A percentile compares a stretch with the other conserved stretches of the same genome.
phyloP scores from a whole-genome alignment of 1,140 invertebrate species.

The Chionoecetes opilio region DNA sequence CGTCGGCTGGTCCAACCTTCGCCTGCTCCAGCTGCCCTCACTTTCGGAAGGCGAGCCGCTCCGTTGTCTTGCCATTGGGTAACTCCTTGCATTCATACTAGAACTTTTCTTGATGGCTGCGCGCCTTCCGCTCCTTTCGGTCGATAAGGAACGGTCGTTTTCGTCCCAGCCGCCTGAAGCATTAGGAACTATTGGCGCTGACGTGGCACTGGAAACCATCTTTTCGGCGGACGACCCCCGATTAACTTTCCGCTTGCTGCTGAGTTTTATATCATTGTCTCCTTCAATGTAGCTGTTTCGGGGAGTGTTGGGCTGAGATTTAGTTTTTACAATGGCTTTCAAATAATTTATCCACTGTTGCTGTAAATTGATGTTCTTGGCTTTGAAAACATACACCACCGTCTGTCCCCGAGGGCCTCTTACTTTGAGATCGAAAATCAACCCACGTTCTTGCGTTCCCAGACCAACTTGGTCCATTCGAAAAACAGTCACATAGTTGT shows the following conservation, averaged over 20 bases:
- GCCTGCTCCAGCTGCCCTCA: conserved; percentile 38
- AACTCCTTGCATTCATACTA: conserved; percentile 8
- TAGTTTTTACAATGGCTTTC: conserved; percentile 53
- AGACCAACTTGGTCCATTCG: conserved; percentile 76
- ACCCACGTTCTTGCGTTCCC: conserved; percentile 68
- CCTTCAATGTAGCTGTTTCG: conserved; percentile 70
- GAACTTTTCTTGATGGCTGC: conserved; percentile 55
- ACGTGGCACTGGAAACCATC: not conserved
- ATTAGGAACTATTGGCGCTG: not conserved
- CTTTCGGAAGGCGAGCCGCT: conserved; percentile 60
- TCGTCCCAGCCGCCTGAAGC: conserved; percentile 46
- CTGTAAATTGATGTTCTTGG: conserved; percentile 75
- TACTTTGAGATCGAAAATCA: conserved; percentile 68
- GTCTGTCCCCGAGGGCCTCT: conserved; percentile 60
- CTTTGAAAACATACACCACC: conserved; percentile 66
- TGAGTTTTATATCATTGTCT: not conserved
- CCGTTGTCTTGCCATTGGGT: conserved; percentile 40
- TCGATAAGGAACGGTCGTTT: not conserved
- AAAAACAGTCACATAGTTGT: conserved; percentile 72
- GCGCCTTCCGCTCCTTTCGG: conserved; percentile 33
- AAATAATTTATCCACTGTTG: conserved; percentile 76
- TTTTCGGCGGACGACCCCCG: conserved; percentile 63
- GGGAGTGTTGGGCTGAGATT: conserved; percentile 33
- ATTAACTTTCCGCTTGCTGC: conserved; percentile 51
- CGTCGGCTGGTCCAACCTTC: not conserved